These are phyloP conservation scores for Malurus elegans DNA, from an alignment of 2,113 vertebrate genomes.

Conservation along the genomic window DNA sequence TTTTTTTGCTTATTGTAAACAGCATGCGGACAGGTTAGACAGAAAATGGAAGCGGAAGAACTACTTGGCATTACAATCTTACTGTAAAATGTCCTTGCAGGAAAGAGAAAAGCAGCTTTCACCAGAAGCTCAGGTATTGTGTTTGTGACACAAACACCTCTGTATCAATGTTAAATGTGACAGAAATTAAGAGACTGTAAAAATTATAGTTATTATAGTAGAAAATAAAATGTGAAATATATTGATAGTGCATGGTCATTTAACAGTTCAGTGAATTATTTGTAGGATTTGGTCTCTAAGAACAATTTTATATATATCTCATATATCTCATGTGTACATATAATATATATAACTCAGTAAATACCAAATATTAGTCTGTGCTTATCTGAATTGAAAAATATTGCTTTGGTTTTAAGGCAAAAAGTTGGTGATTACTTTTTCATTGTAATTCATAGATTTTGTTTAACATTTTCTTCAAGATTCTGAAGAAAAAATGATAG, in stretches of 20 bases:
- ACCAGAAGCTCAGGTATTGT: constrained; percentile 91
- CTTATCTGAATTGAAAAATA: not conserved
- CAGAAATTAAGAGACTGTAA: not conserved
- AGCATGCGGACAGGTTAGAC: constrained; percentile 97
- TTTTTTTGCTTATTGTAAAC: constrained; percentile 99
- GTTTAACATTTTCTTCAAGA: not conserved
- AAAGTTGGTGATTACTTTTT: not conserved
- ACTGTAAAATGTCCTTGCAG: constrained; percentile 95
- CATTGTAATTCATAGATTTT: not conserved
- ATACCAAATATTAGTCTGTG: not conserved
- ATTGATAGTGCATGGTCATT: not conserved
- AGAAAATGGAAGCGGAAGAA: constrained; percentile 99
- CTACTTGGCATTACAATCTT: constrained; percentile 99
- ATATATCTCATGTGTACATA: not conserved
- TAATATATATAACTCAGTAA: not conserved
- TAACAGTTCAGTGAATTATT: not conserved
- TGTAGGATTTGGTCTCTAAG: not conserved
- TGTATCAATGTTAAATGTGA: not conserved
- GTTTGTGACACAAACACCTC: accelerated
- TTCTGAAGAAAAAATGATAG: not conserved
- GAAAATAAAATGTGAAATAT: not conserved
- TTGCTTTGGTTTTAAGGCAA: not conserved
- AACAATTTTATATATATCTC: not conserved
- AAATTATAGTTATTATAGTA: not conserved
- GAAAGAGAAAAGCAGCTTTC: constrained; percentile 95